Evolutionary conservation across 2,113 vertebrate genomes (phyloP), one percentile per base, ranked within the genome.

Genomic region (Calidris pugnax): DNA sequence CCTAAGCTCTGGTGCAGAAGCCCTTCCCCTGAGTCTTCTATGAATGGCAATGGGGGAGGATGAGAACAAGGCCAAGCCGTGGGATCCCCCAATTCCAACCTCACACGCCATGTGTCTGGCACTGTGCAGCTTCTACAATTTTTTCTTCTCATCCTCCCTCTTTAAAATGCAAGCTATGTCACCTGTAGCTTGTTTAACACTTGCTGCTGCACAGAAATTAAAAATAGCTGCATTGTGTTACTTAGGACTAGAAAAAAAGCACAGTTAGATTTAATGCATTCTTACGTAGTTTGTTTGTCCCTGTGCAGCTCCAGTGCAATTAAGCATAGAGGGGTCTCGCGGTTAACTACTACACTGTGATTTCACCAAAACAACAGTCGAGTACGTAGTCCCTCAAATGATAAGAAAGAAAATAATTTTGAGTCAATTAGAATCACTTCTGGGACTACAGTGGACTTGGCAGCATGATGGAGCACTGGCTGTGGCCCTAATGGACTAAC

Each of bases 171-270:
- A 76, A 62, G 45, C 48, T 85, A 75, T 35, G 28, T 78, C 77
- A 82, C 15, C 2, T 51, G 74, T 30, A 75, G 21, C 68, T 95
- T 94, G 41, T 94, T 96, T 81, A 72, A 81, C n/a, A n/a, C 67
- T 93, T 81, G 51, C 69, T 91, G 73, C 55, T 82, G 64, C 75
- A 75, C 60, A 89, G 69, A 96, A 92, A 91, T 89, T 72, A 71
- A 72, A 91, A 95, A 67, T 24, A 95, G 43, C 64, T 81, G 59
- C 62, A 63, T 64, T 1, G 0, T 22, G 60, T 81, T 87, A 60
- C 64, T 62, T 87, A 45, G 66, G 33, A 39, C 33, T 56, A 60
- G 64, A 18, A 60, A 62, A 88, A 71, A 93, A 56, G 11, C 16
- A 5, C 22, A n/a, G 33, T 39, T 66, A 20, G 21, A 35, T 89